Conservation (phyloP, 2,888 invertebrate species). For the Himalopsyche anomala region DNA sequence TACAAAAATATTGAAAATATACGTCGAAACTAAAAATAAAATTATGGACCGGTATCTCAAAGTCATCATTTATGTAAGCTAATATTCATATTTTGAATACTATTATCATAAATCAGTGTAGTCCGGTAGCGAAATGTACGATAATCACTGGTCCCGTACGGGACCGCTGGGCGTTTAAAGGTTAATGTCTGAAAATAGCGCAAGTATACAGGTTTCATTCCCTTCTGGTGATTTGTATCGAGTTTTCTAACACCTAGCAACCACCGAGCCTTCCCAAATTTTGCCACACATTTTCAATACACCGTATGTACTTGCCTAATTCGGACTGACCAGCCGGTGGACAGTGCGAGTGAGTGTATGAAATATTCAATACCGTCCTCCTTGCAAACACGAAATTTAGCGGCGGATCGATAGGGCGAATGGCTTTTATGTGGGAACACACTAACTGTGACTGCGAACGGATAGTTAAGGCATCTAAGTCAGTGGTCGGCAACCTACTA, state of each 20-base stretch:
- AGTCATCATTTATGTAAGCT: too few species aligned
- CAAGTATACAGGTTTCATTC: not conserved
- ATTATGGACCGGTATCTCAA: too few species aligned
- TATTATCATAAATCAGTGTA: too few species aligned
- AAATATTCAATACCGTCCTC: conserved; percentile 64
- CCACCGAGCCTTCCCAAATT: conserved; percentile 45
- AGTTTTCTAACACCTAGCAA: not conserved
- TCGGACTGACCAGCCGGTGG: conserved; percentile 44
- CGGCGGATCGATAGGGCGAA: conserved; percentile 59
- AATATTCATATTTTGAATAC: too few species aligned
- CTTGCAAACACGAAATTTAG: conserved; percentile 63
- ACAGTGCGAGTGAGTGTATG: conserved; percentile 54
- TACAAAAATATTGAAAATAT: too few species aligned
- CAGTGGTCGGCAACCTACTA: too few species aligned
- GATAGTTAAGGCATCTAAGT: not conserved
- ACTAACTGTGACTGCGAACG: not conserved
- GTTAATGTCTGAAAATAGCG: too few species aligned
- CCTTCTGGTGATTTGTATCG: conserved; percentile 10
- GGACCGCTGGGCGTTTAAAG: too few species aligned
- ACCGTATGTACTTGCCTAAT: not conserved
- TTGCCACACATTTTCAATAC: conserved; percentile 53
- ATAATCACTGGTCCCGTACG: too few species aligned
- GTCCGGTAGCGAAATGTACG: too few species aligned
- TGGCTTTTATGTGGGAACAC: not conserved
- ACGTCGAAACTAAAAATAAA: too few species aligned